These are phyloP conservation scores for Chrysolina americana DNA, from an alignment of 2,888 invertebrate species.

Conservation along the genomic window DNA sequence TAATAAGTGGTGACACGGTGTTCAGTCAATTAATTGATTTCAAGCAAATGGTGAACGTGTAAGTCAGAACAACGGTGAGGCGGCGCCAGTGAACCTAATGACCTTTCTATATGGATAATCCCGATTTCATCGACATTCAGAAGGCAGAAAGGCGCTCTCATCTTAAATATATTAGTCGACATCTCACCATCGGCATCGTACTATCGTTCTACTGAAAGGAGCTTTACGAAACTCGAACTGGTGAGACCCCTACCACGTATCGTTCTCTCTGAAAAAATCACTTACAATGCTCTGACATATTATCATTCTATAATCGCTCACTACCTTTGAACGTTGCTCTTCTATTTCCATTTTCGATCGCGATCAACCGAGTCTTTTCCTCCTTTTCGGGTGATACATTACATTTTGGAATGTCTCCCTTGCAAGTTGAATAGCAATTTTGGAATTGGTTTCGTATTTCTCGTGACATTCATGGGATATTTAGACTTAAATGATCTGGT, in stretches of 20 bases:
- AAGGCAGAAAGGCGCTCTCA: constrained; percentile 29
- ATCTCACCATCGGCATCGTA: constrained; percentile 15
- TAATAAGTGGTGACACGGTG: constrained; percentile 8
- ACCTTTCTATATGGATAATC: constrained; percentile 49
- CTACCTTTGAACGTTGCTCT: constrained; percentile 42
- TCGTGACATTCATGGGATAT: constrained; percentile 16
- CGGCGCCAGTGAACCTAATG: constrained; percentile 44
- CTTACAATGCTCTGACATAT: constrained; percentile 60
- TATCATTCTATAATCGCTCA: constrained; percentile 58
- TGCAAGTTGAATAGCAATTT: constrained; percentile 23
- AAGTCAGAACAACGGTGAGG: constrained; percentile 30
- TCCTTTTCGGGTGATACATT: constrained; percentile 40
- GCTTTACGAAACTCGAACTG: constrained; percentile 36
- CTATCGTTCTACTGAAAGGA: constrained; percentile 25
- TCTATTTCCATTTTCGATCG: constrained; percentile 43
- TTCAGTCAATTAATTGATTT: constrained; percentile 23
- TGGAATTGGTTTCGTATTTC: constrained; percentile 14
- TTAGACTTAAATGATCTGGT: constrained; percentile 5
- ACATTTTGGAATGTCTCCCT: constrained; percentile 27
- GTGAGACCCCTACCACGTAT: constrained; percentile 48
- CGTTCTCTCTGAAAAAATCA: constrained; percentile 59
- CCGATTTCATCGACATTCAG: constrained; percentile 42
- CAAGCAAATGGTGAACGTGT: constrained; percentile 28
- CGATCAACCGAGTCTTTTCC: constrained; percentile 37
- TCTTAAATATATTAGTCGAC: constrained; percentile 27